Evolutionary conservation across 2,888 invertebrate genomes (phyloP).

Genomic region (Hipparchia semele): DNA sequence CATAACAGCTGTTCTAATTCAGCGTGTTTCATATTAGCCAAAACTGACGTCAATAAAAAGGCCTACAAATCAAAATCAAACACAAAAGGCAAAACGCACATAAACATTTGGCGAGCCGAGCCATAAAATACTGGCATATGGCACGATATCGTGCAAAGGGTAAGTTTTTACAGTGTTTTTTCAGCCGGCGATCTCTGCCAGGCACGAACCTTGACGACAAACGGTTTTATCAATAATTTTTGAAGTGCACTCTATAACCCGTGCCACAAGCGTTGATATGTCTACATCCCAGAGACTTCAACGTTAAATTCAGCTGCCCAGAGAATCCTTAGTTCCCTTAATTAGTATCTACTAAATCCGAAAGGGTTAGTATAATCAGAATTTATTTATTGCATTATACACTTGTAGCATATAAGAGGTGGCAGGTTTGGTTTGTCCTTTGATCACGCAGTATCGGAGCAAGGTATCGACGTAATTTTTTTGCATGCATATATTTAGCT

Average conservation of each 20-base stretch:
- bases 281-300: background rate
- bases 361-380: no score
- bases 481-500: no score
- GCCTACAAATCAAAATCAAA: slow-evolving; percentile 1
- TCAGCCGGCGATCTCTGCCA: slow-evolving; percentile 59
- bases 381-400: no score
- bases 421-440: no score
- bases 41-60: background rate
- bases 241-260: slow-evolving; percentile 20
- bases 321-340: no score
- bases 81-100: slow-evolving; percentile 15
- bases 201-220: slow-evolving; percentile 49
- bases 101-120: slow-evolving; percentile 20
- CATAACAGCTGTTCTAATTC: slow-evolving; percentile 12
- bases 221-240: slow-evolving; percentile 48
- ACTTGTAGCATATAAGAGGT: no score
- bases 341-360: no score
- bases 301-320: no score
- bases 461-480: no score
- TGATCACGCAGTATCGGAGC: no score
- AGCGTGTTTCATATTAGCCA: slow-evolving; percentile 8
- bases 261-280: background rate
- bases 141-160: slow-evolving; percentile 50
- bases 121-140: slow-evolving; percentile 24
- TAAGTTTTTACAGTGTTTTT: slow-evolving; percentile 67